Evolutionary conservation across 35 echinoderm and acorn worm genomes (phyloP), one percentile per base, ranked within the genome.

Genomic region (Patiria miniata): DNA sequence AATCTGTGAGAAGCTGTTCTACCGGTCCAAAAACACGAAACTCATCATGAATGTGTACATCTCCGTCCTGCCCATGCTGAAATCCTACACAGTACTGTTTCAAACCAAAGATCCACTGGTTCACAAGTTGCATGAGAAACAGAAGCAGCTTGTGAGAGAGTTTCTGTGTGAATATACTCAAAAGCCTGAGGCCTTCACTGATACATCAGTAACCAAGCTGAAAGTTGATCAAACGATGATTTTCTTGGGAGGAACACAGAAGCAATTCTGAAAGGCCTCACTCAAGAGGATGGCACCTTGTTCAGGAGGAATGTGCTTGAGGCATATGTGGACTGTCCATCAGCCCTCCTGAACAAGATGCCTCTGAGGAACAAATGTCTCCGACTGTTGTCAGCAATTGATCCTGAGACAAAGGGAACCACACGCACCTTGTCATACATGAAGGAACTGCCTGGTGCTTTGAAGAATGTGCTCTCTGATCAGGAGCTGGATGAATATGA

Each of bases 1-100:
- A 37, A 83, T 83, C 36, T 55, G 34, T 83, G 81, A 83, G 29
- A 83, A 83, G 54, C 81, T 83, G n/a, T 83, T 83, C 81, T 83
- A 54, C 81, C 10, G n/a, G 50, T 30, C 26, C 17, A 3, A 22
- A 21, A 83, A 83, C n/a, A 83, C 81, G 30, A 53, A 37, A 30
- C 81, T 83, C n/a, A 56, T 83, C 44, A 50, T 83, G 47, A 83
- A 83, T 54, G 54, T 83, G 44, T 83, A 83, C 54, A 54, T 21
- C 29, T 83, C 47, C 8, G 81, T 83, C 36, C 81, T 78, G 50
- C 44, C 81, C 51, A 22, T 83, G 44, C 81, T 83, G 26, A 83
- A 83, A 29, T 54, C 21, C 44, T 83, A 83, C 54, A 54, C 54
- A 2, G 21, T 83, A 29, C 2, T 83, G 47, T 83, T 83, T 56